phyloP scores from a whole-genome alignment of 1,140 invertebrate species.

The Heliconius hermathena region DNA sequence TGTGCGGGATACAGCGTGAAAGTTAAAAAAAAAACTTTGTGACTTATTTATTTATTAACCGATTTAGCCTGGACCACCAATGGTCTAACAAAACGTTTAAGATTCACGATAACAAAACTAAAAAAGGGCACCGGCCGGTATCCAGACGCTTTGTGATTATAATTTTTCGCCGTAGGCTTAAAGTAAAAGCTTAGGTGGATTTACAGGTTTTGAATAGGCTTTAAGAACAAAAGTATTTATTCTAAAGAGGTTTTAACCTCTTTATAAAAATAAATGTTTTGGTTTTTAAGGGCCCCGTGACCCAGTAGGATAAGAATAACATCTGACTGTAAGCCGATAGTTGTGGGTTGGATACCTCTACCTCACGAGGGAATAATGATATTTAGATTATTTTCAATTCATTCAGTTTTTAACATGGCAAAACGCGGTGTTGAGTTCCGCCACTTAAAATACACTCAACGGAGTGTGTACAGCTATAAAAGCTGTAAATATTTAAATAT shows the following conservation, averaged over 20 bases:
- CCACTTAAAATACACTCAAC: no score
- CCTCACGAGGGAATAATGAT: no score
- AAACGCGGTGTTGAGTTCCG: no score
- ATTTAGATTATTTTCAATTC: no score
- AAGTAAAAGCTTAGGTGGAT: background rate
- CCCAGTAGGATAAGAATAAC: background rate
- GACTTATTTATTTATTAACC: background rate
- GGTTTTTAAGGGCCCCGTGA: background rate
- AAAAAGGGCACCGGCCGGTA: background rate
- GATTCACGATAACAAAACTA: background rate
- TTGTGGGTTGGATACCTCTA: background rate
- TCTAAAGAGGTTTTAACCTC: background rate
- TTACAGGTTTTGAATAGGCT: conserved; percentile 3
- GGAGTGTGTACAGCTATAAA: no score
- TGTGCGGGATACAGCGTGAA: no score
- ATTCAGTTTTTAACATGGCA: no score
- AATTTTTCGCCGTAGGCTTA: conserved; percentile 2
- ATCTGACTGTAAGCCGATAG: background rate
- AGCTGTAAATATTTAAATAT: no score
- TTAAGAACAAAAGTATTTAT: background rate
- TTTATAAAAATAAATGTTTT: background rate
- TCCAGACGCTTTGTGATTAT: conserved; percentile 8
- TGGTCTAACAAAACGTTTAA: conserved; percentile 9
- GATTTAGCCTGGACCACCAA: background rate
- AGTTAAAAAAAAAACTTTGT: no score